Evolutionary conservation across 2,797 vertebrate genomes (phyloP), one percentile per base, ranked within the genome.

Genomic region (Enteromius fasciolatus): DNA sequence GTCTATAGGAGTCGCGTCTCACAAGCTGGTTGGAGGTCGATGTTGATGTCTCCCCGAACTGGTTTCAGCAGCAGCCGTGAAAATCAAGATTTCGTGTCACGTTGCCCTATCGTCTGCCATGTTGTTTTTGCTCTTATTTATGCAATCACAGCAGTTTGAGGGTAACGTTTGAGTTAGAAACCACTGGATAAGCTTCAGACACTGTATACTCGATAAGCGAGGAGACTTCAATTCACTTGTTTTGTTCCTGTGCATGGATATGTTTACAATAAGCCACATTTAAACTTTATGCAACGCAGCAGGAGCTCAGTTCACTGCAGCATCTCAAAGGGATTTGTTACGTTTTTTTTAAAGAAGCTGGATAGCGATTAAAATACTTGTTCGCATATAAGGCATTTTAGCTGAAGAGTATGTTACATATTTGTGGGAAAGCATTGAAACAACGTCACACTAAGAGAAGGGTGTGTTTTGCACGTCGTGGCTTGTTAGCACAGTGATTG

Each of bases 271-370:
- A 83, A 87, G 76, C 78, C 86, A 87, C 85, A 46, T 89, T 89
- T 72, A 86, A 89, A 89, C 88, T 82, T 90, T 91, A 92, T 94
- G 92, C 92, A 92, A 92, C 73, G 83, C 61, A 87, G 88, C 57
- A 23, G 31, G 8, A 39, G 28, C 18, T 39, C 28, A 5, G 11
- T 23, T 75, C 20, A 36, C 52, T 44, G 11, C 25, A 77, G 25
- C 25, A 64, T 17, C 44, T 52, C 44, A 41, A 81, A 74, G 33
- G 61, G 72, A 75, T 66, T 82, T 52, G n/a, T 52, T 33, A 59
- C 4, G 2, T 10, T 23, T 48, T n/a, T 39, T 46, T 46, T 15
- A 4, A 81, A 64, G 36, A 74, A 64, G 57, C 68, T 73, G 57
- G 44, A 48, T 80, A 18, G 31, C 68, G 15, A 44, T 31, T 59